Evolutionary conservation across 1,140 invertebrate genomes (phyloP).

Genomic region (Leptopilina boulardi): DNA sequence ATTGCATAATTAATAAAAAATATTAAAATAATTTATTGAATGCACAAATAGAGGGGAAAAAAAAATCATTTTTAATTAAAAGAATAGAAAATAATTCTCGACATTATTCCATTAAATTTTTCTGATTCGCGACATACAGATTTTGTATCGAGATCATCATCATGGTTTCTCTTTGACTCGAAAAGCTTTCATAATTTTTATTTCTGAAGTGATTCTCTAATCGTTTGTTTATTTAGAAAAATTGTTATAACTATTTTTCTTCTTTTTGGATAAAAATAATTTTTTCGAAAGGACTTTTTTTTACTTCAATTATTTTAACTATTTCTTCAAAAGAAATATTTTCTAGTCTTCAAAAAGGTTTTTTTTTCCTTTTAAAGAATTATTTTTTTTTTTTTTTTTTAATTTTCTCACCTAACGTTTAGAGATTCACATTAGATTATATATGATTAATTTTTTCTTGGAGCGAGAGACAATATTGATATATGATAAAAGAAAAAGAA

Average conservation of each 20-base stretch:
- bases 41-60: background rate
- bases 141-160: conserved; percentile 48
- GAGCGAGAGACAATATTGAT: conserved; percentile 30
- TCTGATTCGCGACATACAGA: background rate
- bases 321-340: too few species aligned
- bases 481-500: conserved; percentile 26
- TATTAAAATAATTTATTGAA: background rate
- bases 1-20: background rate
- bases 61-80: background rate
- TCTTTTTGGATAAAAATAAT: too few species aligned
- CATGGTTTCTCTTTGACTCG: conserved; percentile 68
- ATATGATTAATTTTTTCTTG: conserved; percentile 23
- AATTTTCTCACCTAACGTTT: background rate
- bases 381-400: conserved; percentile 31
- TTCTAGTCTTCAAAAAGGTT: background rate
- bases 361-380: conserved; percentile 25
- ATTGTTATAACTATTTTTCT: too few species aligned
- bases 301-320: too few species aligned
- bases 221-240: background rate
- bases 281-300: too few species aligned
- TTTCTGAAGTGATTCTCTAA: background rate
- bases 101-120: background rate
- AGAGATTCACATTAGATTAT: background rate
- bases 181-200: conserved; percentile 40
- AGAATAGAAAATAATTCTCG: background rate